Base-by-base conservation (phyloP, 2,797 vertebrate species). In the Ceryle rudis region DNA sequence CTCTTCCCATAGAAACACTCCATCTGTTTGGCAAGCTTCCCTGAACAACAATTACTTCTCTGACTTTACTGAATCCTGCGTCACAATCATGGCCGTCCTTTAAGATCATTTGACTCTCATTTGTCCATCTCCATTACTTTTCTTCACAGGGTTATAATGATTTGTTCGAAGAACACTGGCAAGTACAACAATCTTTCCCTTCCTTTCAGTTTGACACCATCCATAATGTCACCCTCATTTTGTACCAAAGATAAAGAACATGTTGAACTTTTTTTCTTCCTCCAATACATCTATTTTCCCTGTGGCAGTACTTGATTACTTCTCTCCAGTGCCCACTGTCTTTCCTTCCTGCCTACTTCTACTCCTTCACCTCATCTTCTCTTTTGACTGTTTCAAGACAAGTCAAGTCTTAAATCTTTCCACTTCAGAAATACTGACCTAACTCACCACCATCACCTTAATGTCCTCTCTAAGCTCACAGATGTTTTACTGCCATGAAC, bases 1-100 rank as follows among this genome's bases (percentile, higher is more conserved):
- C 83, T 86, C 78, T 90, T 93, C 89, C 92, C 90, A 15, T 23
- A 87, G 26, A 96, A 96, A 96, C 47, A 79, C 35, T 91, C 54
- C 62, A 86, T 23, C 81, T 94, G 89, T 75, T 84, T 95, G 85
- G 87, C 77, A 54, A 62, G 35, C 35, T 88, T 90, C 89, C 89
- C 72, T n/a, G 72, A n/a, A 85, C 90, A 96, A 91, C 69, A 65
- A 44, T 57, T 79, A 66, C 35, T 92, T 35, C 52, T 83, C 79
- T 11, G 29, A 86, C 66, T 92, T 72, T 67, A 72, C 49, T 28
- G n/a, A 75, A 72, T 58, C 47, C 84, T 91, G 46, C 62, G 87
- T 46, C 71, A 77, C 67, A 44, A 52, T 46, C 61, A 23, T 4
- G 5, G 35, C 6, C 57, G 62, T n/a, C 75, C 91, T 90, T 72